Conservation (phyloP, 2,888 invertebrate genomes). For the Agapetus fuscipes region DNA sequence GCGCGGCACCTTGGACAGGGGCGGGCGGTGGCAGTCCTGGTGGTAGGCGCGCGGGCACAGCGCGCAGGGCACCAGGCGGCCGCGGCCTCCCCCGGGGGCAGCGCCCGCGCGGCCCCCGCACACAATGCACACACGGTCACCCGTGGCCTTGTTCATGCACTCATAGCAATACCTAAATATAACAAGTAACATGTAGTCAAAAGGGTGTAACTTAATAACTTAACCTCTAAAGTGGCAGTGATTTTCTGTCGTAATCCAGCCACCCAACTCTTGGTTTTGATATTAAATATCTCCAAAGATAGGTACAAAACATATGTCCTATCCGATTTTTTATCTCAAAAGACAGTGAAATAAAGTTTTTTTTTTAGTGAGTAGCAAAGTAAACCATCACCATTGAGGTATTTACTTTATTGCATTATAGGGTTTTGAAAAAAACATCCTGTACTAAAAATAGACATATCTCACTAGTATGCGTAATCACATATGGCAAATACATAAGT, state of each 20-base stretch:
- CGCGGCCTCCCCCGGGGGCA: conserved; percentile 28
- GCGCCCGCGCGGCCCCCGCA: conserved; percentile 60
- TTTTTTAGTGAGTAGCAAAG: not conserved
- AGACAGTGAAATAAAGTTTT: too few species aligned
- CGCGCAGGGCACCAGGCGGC: conserved; percentile 74
- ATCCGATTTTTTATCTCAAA: too few species aligned
- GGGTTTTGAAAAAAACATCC: too few species aligned
- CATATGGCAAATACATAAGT: too few species aligned
- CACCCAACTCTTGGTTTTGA: too few species aligned
- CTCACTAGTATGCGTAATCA: too few species aligned
- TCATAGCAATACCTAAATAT: conserved; percentile 84
- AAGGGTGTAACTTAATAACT: not conserved
- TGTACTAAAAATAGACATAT: too few species aligned
- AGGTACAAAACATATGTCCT: not conserved
- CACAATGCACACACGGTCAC: conserved; percentile 87
- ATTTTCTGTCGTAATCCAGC: too few species aligned
- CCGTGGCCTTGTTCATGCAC: conserved; percentile 88
- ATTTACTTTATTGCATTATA: too few species aligned
- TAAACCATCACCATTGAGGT: too few species aligned
- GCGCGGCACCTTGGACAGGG: conserved; percentile 68
- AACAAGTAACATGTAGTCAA: conserved; percentile 2
- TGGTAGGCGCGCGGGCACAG: conserved; percentile 88
- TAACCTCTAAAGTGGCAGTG: too few species aligned
- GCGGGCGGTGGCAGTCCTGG: conserved; percentile 86
- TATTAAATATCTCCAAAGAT: too few species aligned